Conservation (phyloP, 2,113 vertebrate genomes). For the Abramis brama region DNA sequence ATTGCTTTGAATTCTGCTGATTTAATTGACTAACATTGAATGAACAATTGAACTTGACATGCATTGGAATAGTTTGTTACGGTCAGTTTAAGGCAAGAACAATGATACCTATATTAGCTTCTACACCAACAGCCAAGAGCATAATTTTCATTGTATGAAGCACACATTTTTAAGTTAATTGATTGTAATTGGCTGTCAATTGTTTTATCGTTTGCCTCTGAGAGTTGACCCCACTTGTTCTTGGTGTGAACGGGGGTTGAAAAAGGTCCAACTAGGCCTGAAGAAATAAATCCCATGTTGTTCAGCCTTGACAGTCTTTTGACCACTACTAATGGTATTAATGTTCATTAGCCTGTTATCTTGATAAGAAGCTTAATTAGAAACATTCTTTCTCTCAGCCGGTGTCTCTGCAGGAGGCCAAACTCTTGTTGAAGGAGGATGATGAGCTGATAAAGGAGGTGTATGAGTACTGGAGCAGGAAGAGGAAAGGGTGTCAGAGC, state of each 20-base stretch:
- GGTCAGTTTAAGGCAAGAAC: background rate
- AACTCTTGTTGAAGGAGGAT: slow-evolving; percentile 94
- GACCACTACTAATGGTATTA: background rate
- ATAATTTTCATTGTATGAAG: too few species aligned
- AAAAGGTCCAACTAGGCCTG: background rate
- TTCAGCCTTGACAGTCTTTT: background rate
- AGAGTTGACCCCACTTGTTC: too few species aligned
- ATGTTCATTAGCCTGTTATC: background rate
- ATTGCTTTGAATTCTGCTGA: background rate
- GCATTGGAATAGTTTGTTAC: background rate
- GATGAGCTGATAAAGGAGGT: slow-evolving; percentile 97
- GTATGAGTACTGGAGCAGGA: slow-evolving; percentile 97
- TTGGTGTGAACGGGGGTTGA: too few species aligned
- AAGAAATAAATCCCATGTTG: background rate
- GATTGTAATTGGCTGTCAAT: too few species aligned
- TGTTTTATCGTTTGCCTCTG: too few species aligned
- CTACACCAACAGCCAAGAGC: background rate
- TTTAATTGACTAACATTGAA: background rate
- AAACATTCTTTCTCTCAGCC: slow-evolving; percentile 72
- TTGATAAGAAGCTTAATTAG: background rate
- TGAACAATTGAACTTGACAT: background rate
- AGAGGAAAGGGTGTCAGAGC: slow-evolving; percentile 87
- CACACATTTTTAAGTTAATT: too few species aligned
- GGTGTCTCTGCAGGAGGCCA: slow-evolving; percentile 95
- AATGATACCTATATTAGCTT: background rate